A percentile compares a stretch with the other conserved stretches of the same genome.
phyloP scores from a whole-genome alignment of 2,113 vertebrate genomes.

The Chaetorhynchus papuensis region DNA sequence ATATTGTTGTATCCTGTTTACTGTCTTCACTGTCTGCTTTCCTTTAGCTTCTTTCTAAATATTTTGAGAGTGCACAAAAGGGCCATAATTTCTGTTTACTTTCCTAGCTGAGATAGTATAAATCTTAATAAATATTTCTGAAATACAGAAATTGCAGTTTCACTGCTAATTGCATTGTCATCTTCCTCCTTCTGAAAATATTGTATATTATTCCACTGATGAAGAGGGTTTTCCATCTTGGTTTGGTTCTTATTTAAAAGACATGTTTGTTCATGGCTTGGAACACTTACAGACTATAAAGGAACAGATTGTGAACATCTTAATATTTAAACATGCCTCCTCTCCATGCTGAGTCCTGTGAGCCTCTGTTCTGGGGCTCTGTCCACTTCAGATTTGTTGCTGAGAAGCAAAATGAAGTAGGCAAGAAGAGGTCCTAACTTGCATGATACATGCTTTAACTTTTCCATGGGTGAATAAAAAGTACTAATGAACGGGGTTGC shows the following conservation, averaged over 20 bases:
- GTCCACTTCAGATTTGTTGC: not conserved
- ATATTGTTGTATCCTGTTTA: not conserved
- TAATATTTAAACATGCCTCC: not conserved
- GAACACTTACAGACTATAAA: not conserved
- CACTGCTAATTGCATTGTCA: not conserved
- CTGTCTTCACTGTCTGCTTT: not conserved
- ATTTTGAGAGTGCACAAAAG: not conserved
- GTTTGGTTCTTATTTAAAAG: not conserved
- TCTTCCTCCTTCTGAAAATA: not conserved
- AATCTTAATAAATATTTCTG: not conserved
- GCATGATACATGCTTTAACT: not conserved
- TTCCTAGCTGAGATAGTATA: not conserved
- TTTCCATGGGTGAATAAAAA: not conserved
- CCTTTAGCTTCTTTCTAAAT: not conserved
- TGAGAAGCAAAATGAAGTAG: not conserved
- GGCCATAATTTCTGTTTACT: not conserved
- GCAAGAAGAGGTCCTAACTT: not conserved
- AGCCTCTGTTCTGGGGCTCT: not conserved
- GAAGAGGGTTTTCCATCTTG: not conserved
- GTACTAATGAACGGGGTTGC: not conserved
- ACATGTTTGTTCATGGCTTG: not conserved
- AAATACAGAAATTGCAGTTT: not conserved
- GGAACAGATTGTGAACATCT: not conserved
- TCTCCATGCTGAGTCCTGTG: not conserved
- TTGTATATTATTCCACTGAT: accelerated